A percentile compares a stretch with the other conserved stretches of the same genome.
phyloP scores from a whole-genome alignment of 2,113 vertebrate species.

The Malaclemys terrapin region DNA sequence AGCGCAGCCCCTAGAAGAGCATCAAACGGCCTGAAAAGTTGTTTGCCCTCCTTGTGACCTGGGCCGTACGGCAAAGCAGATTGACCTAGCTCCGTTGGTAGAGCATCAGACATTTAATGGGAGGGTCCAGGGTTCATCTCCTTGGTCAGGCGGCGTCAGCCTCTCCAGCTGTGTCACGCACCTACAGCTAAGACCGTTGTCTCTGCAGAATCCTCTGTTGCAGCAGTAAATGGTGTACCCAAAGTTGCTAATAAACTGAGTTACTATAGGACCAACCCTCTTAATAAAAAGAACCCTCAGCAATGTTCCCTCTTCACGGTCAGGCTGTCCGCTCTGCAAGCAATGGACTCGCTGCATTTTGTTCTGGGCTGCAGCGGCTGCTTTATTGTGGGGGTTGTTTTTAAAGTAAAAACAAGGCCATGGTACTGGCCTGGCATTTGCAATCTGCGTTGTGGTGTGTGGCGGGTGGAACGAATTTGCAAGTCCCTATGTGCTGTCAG shows the following conservation, averaged over 20 bases:
- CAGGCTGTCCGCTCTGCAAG: not conserved
- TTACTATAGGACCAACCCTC: conserved; percentile 40
- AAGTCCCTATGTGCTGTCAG: not conserved
- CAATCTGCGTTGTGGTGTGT: not conserved
- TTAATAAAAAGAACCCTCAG: not conserved
- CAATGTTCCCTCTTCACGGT: rapidly evolving
- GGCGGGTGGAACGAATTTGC: too few species aligned
- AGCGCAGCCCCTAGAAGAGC: too few species aligned
- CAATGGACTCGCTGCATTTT: too few species aligned
- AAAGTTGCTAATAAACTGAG: conserved; percentile 51
- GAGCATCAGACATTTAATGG: too few species aligned
- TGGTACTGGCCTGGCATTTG: not conserved
- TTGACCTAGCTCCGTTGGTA: too few species aligned
- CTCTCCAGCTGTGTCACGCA: too few species aligned
- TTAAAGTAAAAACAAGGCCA: not conserved
- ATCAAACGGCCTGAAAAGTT: not conserved
- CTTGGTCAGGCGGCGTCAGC: too few species aligned
- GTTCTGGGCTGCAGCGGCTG: not conserved
- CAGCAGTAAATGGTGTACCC: conserved; percentile 39
- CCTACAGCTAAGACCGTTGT: too few species aligned
- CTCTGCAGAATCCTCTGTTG: not conserved
- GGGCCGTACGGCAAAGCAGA: too few species aligned
- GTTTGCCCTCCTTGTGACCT: too few species aligned
- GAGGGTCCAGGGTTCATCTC: too few species aligned
- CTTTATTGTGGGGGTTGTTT: not conserved